phyloP scores from a whole-genome alignment of 1,140 invertebrate species.

The Lasioglossum baleicum region DNA sequence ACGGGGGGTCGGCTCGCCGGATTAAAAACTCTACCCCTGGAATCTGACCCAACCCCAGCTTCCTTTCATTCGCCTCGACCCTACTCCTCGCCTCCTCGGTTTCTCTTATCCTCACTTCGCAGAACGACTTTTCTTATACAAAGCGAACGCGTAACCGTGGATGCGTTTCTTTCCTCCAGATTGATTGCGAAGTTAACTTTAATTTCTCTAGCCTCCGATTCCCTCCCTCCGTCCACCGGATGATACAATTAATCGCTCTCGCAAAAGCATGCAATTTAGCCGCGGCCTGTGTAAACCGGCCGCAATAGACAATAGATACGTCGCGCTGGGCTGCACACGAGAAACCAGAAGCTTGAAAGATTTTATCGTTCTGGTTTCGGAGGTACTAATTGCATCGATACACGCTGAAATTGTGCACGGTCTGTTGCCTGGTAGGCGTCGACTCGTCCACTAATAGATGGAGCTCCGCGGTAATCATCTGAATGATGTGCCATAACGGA shows the following conservation, averaged over 20 bases:
- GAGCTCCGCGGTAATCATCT: constrained; percentile 71
- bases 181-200: constrained; percentile 51
- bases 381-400: constrained; percentile 53
- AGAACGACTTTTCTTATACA: constrained; percentile 46
- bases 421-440: constrained; percentile 38
- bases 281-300: neutral
- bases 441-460: constrained; percentile 47
- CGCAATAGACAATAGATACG: neutral
- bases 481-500: constrained; percentile 69
- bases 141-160: constrained; percentile 22
- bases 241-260: neutral
- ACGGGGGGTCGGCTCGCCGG: constrained; percentile 63
- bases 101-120: constrained; percentile 27
- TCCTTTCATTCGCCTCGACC: constrained; percentile 43
- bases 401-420: constrained; percentile 52
- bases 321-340: neutral
- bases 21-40: constrained; percentile 68
- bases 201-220: constrained; percentile 8
- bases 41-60: constrained; percentile 29
- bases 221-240: too few species aligned
- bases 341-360: neutral
- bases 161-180: constrained; percentile 39
- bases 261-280: neutral
- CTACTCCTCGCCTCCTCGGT: constrained; percentile 40
- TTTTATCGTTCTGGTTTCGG: constrained; percentile 15